Conservation (phyloP, 2,797 vertebrate species). For the Eospalax fontanierii region DNA sequence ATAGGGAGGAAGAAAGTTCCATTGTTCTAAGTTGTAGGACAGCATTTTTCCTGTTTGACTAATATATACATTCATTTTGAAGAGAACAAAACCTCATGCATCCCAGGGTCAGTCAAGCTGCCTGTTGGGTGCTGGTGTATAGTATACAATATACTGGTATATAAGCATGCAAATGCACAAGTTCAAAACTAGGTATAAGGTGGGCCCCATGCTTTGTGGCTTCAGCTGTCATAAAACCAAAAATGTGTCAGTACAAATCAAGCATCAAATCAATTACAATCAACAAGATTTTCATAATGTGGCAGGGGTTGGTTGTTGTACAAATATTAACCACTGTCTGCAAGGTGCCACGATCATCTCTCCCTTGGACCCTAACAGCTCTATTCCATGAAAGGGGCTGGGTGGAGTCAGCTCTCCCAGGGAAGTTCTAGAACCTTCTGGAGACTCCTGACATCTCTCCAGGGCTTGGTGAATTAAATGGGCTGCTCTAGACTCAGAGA, state of each 20-base stretch:
- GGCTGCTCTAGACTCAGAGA: neutral
- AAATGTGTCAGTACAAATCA: neutral
- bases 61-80: neutral
- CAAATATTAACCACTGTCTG: neutral
- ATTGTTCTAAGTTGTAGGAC: neutral
- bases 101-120: neutral
- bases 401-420: neutral
- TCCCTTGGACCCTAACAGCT: neutral
- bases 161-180: neutral
- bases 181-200: neutral
- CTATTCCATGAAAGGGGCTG: fast-evolving
- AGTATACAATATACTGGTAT: neutral
- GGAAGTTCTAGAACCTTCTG: neutral
- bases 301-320: neutral
- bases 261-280: neutral
- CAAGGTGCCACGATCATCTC: fast-evolving
- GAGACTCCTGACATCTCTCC: fast-evolving
- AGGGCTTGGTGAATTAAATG: neutral
- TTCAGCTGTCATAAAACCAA: neutral
- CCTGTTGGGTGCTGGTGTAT: neutral
- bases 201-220: neutral
- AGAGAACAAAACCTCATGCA: neutral
- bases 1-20: neutral
- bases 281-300: neutral
- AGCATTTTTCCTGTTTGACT: neutral